A percentile compares a stretch with the other conserved stretches of the same genome.
These are phyloP conservation scores for Chelonia mydas DNA, from an alignment of 2,797 vertebrate species.

Conservation along the genomic window DNA sequence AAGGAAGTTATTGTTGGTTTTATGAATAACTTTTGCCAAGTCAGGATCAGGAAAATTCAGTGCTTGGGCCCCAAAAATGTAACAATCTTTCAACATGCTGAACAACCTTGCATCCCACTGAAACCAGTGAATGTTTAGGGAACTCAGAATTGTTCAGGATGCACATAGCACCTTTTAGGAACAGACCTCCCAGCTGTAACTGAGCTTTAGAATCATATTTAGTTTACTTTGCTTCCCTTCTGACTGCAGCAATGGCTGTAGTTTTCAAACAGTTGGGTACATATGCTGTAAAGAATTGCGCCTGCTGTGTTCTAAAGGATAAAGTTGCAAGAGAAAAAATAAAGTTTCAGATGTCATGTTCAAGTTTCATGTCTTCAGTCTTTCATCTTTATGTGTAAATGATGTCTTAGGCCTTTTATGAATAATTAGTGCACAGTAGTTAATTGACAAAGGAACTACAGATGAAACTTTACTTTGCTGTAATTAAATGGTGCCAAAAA, in stretches of 20 bases:
- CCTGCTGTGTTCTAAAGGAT: conserved; percentile 27
- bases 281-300: conserved; percentile 28
- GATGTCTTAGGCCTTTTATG: conserved; percentile 35
- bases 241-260: background rate
- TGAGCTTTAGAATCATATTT: background rate
- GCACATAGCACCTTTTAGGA: background rate
- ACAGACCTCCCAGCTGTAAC: background rate
- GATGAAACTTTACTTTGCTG: background rate
- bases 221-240: conserved; percentile 39
- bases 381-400: conserved; percentile 30
- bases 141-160: background rate
- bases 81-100: background rate
- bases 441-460: conserved; percentile 40
- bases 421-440: conserved; percentile 46
- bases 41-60: background rate
- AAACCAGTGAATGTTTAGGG: background rate
- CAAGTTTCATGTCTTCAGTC: background rate
- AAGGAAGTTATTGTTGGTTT: background rate
- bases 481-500: conserved; percentile 29
- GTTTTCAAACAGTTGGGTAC: conserved; percentile 37
- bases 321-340: background rate
- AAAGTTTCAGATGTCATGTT: conserved; percentile 30
- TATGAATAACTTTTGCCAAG: background rate
- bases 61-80: background rate
- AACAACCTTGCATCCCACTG: background rate